phyloP scores from a whole-genome alignment of 2,113 vertebrate species.

The Python bivittatus region DNA sequence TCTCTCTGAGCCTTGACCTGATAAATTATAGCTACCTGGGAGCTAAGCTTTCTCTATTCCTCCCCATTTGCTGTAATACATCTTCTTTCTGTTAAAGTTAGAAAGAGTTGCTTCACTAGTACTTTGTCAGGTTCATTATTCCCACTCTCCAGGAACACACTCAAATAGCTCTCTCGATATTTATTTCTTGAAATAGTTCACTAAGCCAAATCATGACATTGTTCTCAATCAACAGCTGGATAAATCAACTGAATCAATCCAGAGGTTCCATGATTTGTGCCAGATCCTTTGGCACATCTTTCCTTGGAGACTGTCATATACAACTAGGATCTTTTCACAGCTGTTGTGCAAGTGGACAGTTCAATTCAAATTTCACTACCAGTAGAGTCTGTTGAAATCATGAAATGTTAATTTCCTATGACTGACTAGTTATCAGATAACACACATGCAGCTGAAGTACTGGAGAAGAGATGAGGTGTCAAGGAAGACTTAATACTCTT shows the following conservation, averaged over 20 bases:
- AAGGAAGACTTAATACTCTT: constrained; percentile 21
- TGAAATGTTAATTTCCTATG: constrained; percentile 35
- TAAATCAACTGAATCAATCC: not conserved
- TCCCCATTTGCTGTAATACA: not conserved
- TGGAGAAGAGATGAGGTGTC: constrained; percentile 22
- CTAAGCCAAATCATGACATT: constrained; percentile 39
- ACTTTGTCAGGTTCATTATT: not conserved
- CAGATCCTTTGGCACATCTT: constrained; percentile 14
- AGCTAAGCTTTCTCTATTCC: not conserved
- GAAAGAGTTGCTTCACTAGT: not conserved
- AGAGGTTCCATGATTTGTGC: constrained; percentile 24
- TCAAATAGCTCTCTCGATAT: not conserved
- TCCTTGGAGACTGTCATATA: constrained; percentile 21
- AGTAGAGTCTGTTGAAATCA: constrained; percentile 36
- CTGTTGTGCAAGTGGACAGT: constrained; percentile 28
- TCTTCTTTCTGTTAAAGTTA: not conserved
- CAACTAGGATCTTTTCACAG: constrained; percentile 40
- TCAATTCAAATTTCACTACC: constrained; percentile 36
- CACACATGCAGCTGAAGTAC: constrained; percentile 12
- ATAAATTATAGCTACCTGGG: not conserved
- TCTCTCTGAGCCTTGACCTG: not conserved
- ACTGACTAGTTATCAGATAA: constrained; percentile 23
- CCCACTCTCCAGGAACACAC: not conserved
- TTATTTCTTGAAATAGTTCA: constrained; percentile 24
- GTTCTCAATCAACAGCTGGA: constrained; percentile 23